Conservation (phyloP, 2,888 invertebrate species). For the Drosophila acutilabella region DNA sequence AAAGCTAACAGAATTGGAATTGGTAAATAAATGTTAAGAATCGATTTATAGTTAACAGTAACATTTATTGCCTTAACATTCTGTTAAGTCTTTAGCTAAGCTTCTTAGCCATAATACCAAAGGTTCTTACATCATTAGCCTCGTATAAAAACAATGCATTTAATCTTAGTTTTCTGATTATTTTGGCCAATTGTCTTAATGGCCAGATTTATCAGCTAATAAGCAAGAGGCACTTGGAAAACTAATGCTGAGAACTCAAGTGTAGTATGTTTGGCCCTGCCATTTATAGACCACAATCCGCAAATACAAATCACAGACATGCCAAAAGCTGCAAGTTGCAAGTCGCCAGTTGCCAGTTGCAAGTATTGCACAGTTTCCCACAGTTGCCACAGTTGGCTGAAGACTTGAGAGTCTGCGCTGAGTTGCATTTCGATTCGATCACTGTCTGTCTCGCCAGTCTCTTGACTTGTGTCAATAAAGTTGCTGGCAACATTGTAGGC, state of each 20-base stretch:
- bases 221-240: slow-evolving; percentile 19
- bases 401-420: slow-evolving; percentile 15
- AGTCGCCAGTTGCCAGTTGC: slow-evolving; percentile 17
- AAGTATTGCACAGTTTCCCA: slow-evolving; percentile 65
- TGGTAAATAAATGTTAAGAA: too few relatives aligned
- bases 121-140: slow-evolving; percentile 5
- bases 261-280: slow-evolving; percentile 31
- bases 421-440: slow-evolving; percentile 52
- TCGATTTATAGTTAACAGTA: background rate
- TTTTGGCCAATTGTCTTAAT: background rate
- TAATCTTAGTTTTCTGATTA: slow-evolving; percentile 5
- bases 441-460: slow-evolving; percentile 44
- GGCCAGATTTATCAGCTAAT: slow-evolving; percentile 18
- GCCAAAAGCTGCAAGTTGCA: slow-evolving; percentile 15
- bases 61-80: background rate
- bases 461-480: slow-evolving; percentile 40
- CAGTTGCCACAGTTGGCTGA: slow-evolving; percentile 48
- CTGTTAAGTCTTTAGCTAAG: background rate
- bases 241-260: slow-evolving; percentile 41
- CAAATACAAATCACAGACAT: slow-evolving; percentile 50
- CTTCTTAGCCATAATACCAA: background rate
- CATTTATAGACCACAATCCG: slow-evolving; percentile 57
- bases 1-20: too few relatives aligned
- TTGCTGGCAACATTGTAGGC: slow-evolving; percentile 22
- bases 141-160: slow-evolving; percentile 4